phyloP scores from a whole-genome alignment of 37 sponge, comb jelly and placozoan species.

The Amphimedon queenslandica region DNA sequence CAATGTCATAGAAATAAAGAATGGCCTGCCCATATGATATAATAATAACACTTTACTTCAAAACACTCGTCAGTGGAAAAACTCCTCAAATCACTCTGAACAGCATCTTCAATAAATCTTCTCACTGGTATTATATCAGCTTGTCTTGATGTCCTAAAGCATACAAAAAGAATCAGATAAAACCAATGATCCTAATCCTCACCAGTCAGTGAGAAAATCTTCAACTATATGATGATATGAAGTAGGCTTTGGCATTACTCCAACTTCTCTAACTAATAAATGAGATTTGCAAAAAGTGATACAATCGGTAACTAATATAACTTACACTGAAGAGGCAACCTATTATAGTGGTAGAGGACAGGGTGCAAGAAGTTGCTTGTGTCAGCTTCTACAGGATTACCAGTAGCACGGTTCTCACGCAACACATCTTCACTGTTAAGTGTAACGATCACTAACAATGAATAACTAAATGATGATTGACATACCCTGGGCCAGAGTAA shows the following conservation, averaged over 20 bases:
- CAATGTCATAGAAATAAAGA: too few species aligned
- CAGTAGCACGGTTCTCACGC: conserved; percentile 62
- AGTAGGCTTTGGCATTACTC: conserved; percentile 32
- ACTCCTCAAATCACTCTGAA: conserved; percentile 45
- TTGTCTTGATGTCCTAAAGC: conserved; percentile 51
- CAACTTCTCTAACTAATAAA: background rate
- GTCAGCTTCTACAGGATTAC: conserved; percentile 67
- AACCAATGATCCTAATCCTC: background rate
- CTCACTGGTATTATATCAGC: conserved; percentile 67
- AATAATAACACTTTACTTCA: conserved; percentile 15
- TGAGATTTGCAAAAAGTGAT: conserved; percentile 2
- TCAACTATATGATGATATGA: conserved; percentile 82
- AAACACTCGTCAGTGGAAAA: conserved; percentile 58
- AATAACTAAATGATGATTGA: too few species aligned
- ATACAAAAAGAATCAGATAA: background rate
- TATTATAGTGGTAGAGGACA: conserved; percentile 85
- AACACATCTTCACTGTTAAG: conserved; percentile 71
- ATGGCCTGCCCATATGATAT: too few species aligned
- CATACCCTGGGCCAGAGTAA: conserved; percentile 91
- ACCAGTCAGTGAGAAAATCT: conserved; percentile 90
- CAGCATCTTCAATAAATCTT: conserved; percentile 63
- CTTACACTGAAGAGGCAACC: background rate
- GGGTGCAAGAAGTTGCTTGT: conserved; percentile 96
- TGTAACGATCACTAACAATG: background rate
- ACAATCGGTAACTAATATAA: background rate